These are phyloP conservation scores for Pantherophis alleghaniensis DNA, from an alignment of 2,797 vertebrate species.

Conservation along the genomic window DNA sequence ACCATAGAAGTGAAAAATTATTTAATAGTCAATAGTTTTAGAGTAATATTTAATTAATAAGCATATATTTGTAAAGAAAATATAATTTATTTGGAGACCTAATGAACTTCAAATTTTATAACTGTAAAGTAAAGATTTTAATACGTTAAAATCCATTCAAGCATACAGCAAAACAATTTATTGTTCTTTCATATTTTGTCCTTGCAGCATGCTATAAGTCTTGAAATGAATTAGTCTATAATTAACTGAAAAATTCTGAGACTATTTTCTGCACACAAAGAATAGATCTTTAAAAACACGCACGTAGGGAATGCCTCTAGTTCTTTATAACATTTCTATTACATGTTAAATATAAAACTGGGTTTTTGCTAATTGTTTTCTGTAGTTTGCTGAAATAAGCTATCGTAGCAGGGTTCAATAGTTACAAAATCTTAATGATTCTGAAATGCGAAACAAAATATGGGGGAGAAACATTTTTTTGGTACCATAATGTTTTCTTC, in stretches of 20 bases:
- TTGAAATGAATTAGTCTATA: not conserved
- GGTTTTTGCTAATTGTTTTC: not conserved
- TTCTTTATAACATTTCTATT: not conserved
- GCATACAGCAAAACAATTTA: not conserved
- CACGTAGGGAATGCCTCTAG: not conserved
- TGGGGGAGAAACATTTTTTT: not conserved
- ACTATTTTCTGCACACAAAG: not conserved
- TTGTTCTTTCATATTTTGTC: too few relatives aligned
- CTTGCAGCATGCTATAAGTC: not conserved
- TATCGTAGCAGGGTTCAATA: not conserved
- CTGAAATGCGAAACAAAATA: constrained; percentile 16
- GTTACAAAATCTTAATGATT: not conserved
- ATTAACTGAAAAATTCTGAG: not conserved
- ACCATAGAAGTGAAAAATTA: not conserved
- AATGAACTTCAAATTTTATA: not conserved
- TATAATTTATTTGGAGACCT: not conserved
- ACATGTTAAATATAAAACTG: not conserved
- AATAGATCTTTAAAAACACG: not conserved
- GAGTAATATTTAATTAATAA: not conserved
- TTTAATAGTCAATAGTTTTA: not conserved
- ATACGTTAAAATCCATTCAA: not conserved
- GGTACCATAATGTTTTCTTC: not conserved
- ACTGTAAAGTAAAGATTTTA: not conserved
- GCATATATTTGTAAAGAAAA: not conserved
- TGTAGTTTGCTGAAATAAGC: not conserved